Percentiles rank a stretch among this genome's conserved stretches.
These are phyloP conservation scores for Ochropacha duplaris DNA, from an alignment of 2,888 invertebrate species.

Conservation along the genomic window DNA sequence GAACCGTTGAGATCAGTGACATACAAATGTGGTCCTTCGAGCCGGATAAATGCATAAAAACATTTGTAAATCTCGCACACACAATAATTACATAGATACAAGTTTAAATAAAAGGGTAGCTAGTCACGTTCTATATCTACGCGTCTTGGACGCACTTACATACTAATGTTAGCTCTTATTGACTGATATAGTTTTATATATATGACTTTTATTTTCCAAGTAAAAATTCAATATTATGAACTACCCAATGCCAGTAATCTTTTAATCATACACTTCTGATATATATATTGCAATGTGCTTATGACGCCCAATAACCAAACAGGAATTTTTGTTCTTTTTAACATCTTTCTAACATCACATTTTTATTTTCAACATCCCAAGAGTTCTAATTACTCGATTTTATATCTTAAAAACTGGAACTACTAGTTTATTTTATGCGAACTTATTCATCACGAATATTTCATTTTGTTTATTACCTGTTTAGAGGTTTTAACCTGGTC, in stretches of 20 bases:
- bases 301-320: too few species aligned
- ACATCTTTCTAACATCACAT: too few species aligned
- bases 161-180: conserved; percentile 46
- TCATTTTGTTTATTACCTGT: neutral
- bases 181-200: conserved; percentile 31
- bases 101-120: conserved; percentile 38
- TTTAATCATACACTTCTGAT: neutral
- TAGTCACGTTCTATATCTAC: conserved; percentile 35
- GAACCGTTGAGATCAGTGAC: conserved; percentile 46
- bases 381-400: neutral
- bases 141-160: conserved; percentile 68
- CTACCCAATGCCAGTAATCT: neutral
- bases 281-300: neutral
- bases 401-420: neutral
- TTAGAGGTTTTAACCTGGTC: neutral
- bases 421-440: too few species aligned
- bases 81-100: conserved; percentile 33
- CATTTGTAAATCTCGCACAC: conserved; percentile 45
- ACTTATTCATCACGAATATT: too few species aligned
- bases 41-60: conserved; percentile 42
- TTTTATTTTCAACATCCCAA: too few species aligned
- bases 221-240: neutral
- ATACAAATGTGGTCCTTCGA: conserved; percentile 51
- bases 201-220: conserved; percentile 12
- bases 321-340: too few species aligned